Evolutionary conservation across 2,113 vertebrate genomes (phyloP).

Genomic region (Aramus guarauna): DNA sequence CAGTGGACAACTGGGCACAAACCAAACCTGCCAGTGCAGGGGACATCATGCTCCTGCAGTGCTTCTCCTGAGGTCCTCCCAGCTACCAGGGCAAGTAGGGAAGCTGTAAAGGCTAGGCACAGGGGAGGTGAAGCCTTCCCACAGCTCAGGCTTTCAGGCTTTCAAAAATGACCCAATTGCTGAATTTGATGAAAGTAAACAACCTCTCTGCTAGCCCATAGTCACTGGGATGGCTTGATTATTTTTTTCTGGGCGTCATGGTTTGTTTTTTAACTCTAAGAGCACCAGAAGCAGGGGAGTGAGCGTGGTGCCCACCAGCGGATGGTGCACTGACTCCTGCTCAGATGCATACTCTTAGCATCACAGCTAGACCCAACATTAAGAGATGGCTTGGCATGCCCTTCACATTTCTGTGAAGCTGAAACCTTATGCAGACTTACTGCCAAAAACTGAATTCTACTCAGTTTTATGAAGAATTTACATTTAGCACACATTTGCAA

Average conservation of each 20-base stretch:
- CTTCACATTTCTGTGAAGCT: background rate
- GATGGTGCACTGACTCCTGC: background rate
- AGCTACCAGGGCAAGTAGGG: background rate
- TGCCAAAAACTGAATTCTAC: background rate
- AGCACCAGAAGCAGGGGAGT: background rate
- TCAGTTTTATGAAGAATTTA: background rate
- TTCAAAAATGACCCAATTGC: background rate
- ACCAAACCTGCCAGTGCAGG: background rate
- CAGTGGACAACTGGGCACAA: background rate
- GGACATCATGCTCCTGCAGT: background rate
- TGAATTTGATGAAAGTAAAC: background rate
- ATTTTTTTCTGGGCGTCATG: background rate
- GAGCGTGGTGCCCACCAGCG: background rate
- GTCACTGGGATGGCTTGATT: background rate
- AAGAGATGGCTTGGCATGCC: fast-evolving
- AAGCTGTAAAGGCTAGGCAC: background rate
- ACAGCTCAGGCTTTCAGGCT: background rate
- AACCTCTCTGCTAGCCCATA: background rate
- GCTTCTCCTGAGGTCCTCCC: background rate
- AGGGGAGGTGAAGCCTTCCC: fast-evolving
- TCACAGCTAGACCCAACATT: fast-evolving
- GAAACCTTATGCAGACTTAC: background rate
- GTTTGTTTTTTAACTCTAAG: background rate
- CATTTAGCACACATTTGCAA: fast-evolving
- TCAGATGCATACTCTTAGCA: fast-evolving